Evolutionary conservation across 2,888 invertebrate genomes (phyloP).

Genomic region (Scaeva pyrastri): DNA sequence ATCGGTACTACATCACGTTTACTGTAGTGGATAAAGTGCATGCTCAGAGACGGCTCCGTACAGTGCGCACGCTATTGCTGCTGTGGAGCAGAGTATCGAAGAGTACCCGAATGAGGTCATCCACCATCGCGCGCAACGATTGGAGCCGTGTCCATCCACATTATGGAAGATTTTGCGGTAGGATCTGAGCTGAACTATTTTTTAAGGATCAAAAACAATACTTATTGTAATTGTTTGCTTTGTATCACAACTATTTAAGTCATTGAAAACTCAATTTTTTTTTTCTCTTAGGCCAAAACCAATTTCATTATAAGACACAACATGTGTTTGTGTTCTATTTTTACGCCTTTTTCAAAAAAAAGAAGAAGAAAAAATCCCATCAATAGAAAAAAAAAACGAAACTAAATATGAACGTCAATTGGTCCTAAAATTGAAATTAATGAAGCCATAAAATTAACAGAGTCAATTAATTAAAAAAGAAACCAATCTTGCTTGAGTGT

Average conservation of each 20-base stretch:
- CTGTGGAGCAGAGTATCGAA: too few relatives aligned
- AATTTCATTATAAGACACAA: constrained; percentile 38
- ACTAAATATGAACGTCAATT: constrained; percentile 52
- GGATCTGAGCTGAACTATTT: too few relatives aligned
- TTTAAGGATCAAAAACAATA: too few relatives aligned
- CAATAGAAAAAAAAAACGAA: constrained; percentile 25
- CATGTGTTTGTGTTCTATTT: constrained; percentile 60
- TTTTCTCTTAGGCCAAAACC: not conserved
- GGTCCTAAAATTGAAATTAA: constrained; percentile 73
- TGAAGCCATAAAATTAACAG: constrained; percentile 75
- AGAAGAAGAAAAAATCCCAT: not conserved
- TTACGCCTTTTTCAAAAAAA: constrained; percentile 23
- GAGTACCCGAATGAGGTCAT: too few relatives aligned
- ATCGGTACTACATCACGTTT: too few relatives aligned
- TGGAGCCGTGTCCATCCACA: too few relatives aligned
- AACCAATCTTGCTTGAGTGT: constrained; percentile 67
- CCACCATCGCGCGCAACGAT: too few relatives aligned
- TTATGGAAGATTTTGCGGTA: too few relatives aligned
- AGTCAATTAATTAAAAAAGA: constrained; percentile 74
- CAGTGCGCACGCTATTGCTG: too few relatives aligned
- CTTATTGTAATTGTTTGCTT: too few relatives aligned
- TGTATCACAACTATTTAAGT: not conserved
- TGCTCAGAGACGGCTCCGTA: too few relatives aligned
- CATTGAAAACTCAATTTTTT: not conserved
- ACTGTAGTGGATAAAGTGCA: too few relatives aligned